Evolutionary conservation across 2,113 vertebrate genomes (phyloP), one percentile per base, ranked within the genome.

Genomic region (Ranitomeya variabilis): DNA sequence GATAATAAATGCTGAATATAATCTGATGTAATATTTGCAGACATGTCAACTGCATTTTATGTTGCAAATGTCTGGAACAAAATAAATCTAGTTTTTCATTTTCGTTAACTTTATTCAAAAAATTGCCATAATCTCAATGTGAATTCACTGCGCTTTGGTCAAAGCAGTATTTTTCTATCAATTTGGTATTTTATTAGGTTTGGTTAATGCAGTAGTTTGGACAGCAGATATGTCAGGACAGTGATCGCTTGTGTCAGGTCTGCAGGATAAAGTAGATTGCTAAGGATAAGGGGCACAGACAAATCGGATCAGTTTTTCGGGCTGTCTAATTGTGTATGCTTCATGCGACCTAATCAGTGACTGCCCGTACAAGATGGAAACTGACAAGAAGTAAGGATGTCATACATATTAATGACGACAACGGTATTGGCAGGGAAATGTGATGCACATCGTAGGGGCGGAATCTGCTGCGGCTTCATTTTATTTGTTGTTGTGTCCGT

Each of bases 141-240:
- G 31, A 66, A 66, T 66, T 83, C 18, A n/a, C 37, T 51, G 21
- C 54, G 64, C 9, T 51, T 67, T 52, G 51, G 37, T 83, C 64
- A 69, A 69, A 23, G 15, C 13, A 16, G 78, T 54, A 16, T 83
- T 67, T 83, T 67, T 15, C 62, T 7, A 45, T 83, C 62, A 52
- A 23, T 83, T 83, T 83, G n/a, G 18, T 21, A 83, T 83, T 82
- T 83, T 62, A 83, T 83, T 83, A 52, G 37, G 45, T 83, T 83
- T 54, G 81, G 45, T 19, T 66, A 51, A 83, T 66, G 31, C 80
- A 83, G 60, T 83, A 66, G 59, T 59, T 62, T 51, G 19, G 80
- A 52, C 59, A 83, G 45, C 26, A 54, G 52, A 83, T 2, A 66
- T 83, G 62, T 83, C 62, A 83, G 12, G 51, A 66, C 26, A 19